These are phyloP conservation scores for Drosophila robusta DNA, from an alignment of 2,888 invertebrate species.

Conservation along the genomic window DNA sequence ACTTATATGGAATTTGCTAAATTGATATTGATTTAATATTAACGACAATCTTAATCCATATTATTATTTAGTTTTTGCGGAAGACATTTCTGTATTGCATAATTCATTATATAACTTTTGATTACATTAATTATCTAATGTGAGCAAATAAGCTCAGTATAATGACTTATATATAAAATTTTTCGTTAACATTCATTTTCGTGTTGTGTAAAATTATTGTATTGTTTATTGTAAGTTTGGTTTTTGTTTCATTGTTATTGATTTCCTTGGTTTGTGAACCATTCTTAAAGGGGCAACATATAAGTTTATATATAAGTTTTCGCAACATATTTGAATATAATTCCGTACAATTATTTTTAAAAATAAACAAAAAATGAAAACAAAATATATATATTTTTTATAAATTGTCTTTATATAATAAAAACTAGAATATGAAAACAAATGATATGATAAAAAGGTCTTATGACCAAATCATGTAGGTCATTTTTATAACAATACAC, in stretches of 20 bases:
- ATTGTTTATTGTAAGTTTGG: conserved; percentile 28
- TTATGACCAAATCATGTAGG: no score
- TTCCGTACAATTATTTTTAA: background rate
- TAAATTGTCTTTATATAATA: no score
- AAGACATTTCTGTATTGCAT: conserved; percentile 72
- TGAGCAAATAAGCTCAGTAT: conserved; percentile 66
- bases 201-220: conserved; percentile 60
- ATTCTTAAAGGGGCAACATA: conserved; percentile 14
- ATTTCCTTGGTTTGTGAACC: conserved; percentile 50
- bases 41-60: conserved; percentile 44
- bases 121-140: conserved; percentile 56
- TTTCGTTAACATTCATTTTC: conserved; percentile 57
- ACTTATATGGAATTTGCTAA: conserved; percentile 8
- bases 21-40: conserved; percentile 36
- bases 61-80: conserved; percentile 47
- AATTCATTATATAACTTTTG: conserved; percentile 50
- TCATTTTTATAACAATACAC: no score
- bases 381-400: no score
- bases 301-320: background rate
- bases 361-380: background rate
- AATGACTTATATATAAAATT: conserved; percentile 49
- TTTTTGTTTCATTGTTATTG: conserved; percentile 46
- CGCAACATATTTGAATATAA: conserved; percentile 6
- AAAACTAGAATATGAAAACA: no score
- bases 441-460: no score